Evolutionary conservation across 1,140 invertebrate species (phyloP).

Genomic region (Meloidogyne floridensis): DNA sequence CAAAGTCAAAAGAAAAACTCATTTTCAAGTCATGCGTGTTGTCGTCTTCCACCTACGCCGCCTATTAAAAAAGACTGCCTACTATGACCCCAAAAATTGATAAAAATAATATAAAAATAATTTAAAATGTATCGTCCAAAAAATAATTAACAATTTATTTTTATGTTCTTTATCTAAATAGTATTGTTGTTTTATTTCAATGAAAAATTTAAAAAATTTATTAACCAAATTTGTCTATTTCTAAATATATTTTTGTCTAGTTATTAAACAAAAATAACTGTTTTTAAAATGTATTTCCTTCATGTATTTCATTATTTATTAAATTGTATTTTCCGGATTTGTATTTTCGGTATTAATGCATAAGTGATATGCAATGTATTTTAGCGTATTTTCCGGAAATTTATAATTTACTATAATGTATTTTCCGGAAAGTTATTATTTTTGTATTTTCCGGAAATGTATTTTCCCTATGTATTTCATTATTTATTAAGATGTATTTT

Average conservation of each 20-base stretch:
- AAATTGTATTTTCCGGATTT: too few relatives aligned
- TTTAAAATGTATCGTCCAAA: neutral
- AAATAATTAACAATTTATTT: neutral
- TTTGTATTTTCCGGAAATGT: neutral
- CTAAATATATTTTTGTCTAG: too few relatives aligned
- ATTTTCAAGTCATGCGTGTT: conserved; percentile 1
- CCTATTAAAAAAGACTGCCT: neutral
- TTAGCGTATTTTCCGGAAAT: too few relatives aligned
- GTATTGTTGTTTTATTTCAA: neutral
- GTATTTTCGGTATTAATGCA: too few relatives aligned
- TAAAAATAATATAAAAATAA: conserved; percentile 4
- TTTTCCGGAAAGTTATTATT: neutral
- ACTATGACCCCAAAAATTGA: neutral
- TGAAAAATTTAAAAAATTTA: conserved; percentile 10
- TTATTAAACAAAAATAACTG: too few relatives aligned
- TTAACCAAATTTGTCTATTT: neutral
- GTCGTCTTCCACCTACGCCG: neutral
- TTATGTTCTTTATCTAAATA: neutral
- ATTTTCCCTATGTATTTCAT: too few relatives aligned
- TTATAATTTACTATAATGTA: too few relatives aligned
- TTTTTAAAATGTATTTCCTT: too few relatives aligned
- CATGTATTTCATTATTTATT: too few relatives aligned
- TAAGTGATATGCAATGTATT: too few relatives aligned
- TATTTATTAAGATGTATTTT: too few relatives aligned
- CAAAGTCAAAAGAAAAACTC: neutral